Conservation (phyloP, 1,140 invertebrate genomes). For the Saxidomus purpurata region DNA sequence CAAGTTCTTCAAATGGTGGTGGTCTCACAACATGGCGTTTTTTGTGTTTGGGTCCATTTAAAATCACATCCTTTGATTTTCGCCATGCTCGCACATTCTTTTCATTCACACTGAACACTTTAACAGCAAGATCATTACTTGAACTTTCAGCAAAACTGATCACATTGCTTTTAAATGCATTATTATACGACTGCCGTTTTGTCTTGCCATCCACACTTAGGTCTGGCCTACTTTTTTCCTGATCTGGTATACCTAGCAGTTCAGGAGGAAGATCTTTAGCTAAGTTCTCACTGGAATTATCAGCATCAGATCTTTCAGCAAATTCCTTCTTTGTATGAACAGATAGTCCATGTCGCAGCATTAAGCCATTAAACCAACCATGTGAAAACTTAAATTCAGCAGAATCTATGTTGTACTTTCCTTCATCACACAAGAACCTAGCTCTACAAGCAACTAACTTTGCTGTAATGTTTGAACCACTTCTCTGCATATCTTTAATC, state of each 20-base stretch:
- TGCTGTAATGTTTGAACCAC: background rate
- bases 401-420: background rate
- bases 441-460: background rate
- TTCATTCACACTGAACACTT: background rate
- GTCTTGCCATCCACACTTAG: background rate
- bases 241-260: background rate
- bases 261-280: background rate
- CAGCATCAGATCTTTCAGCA: too few relatives aligned
- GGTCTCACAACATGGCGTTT: background rate
- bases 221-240: too few relatives aligned
- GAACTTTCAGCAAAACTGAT: constrained; percentile 22
- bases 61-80: background rate
- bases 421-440: background rate
- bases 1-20: background rate
- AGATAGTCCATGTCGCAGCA: background rate
- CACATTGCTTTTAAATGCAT: constrained; percentile 12
- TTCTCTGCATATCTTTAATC: background rate
- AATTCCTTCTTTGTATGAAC: background rate
- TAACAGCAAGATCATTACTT: background rate
- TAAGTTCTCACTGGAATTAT: background rate
- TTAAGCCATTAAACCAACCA: background rate
- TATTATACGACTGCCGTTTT: background rate
- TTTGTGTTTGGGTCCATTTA: background rate
- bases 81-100: background rate
- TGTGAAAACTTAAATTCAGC: background rate